Evolutionary conservation across 2,113 vertebrate species (phyloP), one percentile per base, ranked within the genome.

Genomic region (Atherinomorus stipes): DNA sequence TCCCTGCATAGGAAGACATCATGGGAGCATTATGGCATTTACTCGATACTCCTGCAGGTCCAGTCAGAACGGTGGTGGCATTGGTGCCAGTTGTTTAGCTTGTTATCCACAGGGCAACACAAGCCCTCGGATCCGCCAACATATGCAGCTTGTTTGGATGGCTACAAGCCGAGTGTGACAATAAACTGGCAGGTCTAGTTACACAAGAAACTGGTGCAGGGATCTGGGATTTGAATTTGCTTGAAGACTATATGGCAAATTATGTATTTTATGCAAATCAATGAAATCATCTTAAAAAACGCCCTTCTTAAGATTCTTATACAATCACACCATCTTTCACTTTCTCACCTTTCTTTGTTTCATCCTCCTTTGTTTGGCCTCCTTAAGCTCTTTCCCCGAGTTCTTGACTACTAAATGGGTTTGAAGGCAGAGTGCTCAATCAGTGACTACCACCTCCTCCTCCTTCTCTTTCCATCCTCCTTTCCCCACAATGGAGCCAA

Each of bases 11-110:
- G 88, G 91, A 92, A 94, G 91, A 91, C 90, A 94, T 95, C 93
- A 94, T 92, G 82, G 85, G 85, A 89, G 90, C 82, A 90, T 91
- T 92, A 91, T 90, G 93, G 91, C 90, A 81, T 91, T 89, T 90
- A 88, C 85, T 90, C 89, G 31, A 86, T 88, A 88, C 56, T 11
- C 60, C 80, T 64, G 71, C 74, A 60, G 78, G 81, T 83, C 80
- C 66, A 49, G 78, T 63, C 52, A 64, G 80, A 53, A 76, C 1
- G 2, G 23, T 25, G 79, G 71, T 37, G 56, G 66, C 51, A 1
- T 40, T 8, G 37, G 71, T 74, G 86, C 52, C 83, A 68, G 42
- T 11, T 38, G 58, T 34, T 37, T 25, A 70, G 58, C 85, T 91
- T 66, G 81, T 90, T 91, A 89, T 76, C 85, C 80, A 67, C 60